phyloP scores from a whole-genome alignment of 2,113 vertebrate genomes.

The Phylloscopus trochiloides region DNA sequence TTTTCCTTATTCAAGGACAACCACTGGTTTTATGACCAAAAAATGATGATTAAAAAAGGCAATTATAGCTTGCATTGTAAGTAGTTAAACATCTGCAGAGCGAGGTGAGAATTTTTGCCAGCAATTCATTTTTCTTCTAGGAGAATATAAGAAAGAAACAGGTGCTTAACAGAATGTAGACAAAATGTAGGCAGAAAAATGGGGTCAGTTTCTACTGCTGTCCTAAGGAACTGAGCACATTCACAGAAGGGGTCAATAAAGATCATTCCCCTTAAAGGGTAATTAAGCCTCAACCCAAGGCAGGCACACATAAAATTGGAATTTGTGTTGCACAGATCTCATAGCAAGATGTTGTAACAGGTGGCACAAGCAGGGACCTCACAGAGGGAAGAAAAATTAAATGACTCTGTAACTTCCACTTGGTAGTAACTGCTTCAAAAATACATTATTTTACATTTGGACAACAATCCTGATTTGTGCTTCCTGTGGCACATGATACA shows the following conservation, averaged over 20 bases:
- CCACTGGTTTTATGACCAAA: not conserved
- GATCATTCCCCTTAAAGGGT: not conserved
- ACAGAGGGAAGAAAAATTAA: rapidly evolving
- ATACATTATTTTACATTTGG: not conserved
- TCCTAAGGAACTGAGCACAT: not conserved
- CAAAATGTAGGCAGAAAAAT: not conserved
- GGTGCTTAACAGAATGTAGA: not conserved
- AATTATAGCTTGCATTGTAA: not conserved
- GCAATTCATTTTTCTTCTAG: not conserved
- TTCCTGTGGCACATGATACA: not conserved
- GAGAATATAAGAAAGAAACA: not conserved
- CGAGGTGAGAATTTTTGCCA: not conserved
- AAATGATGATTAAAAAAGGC: not conserved
- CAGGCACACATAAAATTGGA: not conserved
- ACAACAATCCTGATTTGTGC: not conserved
- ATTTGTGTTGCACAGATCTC: not conserved
- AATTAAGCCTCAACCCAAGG: not conserved
- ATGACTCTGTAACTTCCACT: not conserved
- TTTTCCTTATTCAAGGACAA: not conserved
- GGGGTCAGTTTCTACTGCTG: not conserved
- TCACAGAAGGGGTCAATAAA: not conserved
- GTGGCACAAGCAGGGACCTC: not conserved
- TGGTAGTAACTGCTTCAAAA: not conserved
- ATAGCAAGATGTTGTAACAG: not conserved
- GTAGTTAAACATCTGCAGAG: not conserved